Evolutionary conservation across 2,888 invertebrate species (phyloP), one percentile per base, ranked within the genome.

Genomic region (Nysson spinosus): DNA sequence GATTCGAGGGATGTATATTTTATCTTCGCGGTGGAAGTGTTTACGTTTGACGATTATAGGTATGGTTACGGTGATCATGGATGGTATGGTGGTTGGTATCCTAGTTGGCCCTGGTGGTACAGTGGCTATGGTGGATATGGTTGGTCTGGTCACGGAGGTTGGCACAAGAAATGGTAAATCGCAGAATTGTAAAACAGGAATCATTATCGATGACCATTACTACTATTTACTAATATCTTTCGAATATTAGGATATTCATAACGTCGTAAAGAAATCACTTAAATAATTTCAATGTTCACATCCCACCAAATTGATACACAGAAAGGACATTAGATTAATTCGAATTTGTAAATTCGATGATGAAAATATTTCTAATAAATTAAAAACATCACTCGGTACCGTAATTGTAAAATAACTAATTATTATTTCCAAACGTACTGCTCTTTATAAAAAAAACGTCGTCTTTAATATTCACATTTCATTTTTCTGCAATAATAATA

Each of bases 111-210:
- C 7, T 73, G 51, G 65, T 76, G 63, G 52, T 55, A 67, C 16
- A 69, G 70, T 26, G 57, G 70, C 17, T 69, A 66, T 4, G 19
- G 28, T 12, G 44, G 61, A 4, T 47, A 56, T 49, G 61, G 49
- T 40, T 50, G 34, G 56, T 46, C 11, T 43, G 68, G 58, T 35
- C 58, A 37, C 16, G 56, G 60, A 42, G 65, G 72, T 17, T 67
- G 69, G 70, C 69, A 81, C 61, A 71, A 70, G 42, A 75, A 74
- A 17, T 80, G 79, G 78, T 77, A 77, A 77, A 60, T 60, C 46
- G 51, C 56, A 28, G 43, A 7, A 32, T 44, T 11, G n/a, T 20
- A 11, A 32, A 37, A 11, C 9, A 9, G 9, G 51, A 28, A 32
- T 2, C 14, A 39, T 2, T 30, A 6, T n/a, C 39, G 7, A 2